Conservation (phyloP, 2,113 vertebrate genomes). For the Donacobius atricapilla region DNA sequence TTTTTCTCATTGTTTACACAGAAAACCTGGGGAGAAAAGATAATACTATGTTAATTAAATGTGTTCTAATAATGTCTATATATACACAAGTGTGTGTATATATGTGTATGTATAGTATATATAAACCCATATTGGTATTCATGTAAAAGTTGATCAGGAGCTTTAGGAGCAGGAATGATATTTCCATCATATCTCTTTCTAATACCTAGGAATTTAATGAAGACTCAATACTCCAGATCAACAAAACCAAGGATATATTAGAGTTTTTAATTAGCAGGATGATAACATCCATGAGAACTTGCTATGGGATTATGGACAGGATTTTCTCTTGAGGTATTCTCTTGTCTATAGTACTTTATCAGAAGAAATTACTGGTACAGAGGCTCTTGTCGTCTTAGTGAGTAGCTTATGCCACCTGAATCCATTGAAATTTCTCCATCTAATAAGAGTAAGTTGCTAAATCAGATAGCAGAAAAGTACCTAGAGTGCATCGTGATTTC, state of each 20-base stretch:
- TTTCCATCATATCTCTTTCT: neutral
- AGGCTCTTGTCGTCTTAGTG: neutral
- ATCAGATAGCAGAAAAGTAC: neutral
- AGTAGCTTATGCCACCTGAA: neutral
- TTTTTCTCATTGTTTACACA: neutral
- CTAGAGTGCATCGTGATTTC: accelerated
- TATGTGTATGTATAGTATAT: neutral
- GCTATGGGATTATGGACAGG: neutral
- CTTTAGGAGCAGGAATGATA: neutral
- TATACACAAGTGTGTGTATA: accelerated
- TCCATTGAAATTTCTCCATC: neutral
- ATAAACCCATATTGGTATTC: neutral
- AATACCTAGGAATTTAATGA: neutral
- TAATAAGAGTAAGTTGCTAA: neutral
- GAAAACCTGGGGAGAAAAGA: neutral
- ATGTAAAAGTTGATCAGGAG: neutral
- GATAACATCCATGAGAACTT: neutral
- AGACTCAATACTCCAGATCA: neutral
- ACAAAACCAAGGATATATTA: neutral
- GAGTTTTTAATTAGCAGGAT: neutral
- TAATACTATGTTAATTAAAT: neutral
- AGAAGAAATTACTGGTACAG: neutral
- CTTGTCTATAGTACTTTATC: neutral
- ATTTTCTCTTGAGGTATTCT: neutral
- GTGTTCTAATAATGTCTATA: neutral